A percentile compares a stretch with the other conserved stretches of the same genome.
These are phyloP conservation scores for Aptenodytes patagonicus DNA, from an alignment of 2,113 vertebrate genomes.

Conservation along the genomic window DNA sequence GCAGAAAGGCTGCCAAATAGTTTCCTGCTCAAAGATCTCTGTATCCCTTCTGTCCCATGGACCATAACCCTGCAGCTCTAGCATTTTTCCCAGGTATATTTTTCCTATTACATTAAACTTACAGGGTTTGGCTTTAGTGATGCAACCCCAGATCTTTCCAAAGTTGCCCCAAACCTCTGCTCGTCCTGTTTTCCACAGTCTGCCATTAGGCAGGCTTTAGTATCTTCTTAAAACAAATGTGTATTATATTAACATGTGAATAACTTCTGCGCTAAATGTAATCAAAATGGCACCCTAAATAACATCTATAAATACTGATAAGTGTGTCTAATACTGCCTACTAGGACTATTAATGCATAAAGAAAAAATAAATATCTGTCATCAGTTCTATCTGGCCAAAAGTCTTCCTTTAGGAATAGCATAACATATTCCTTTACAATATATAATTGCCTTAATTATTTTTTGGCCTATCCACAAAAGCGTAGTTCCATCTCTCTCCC, in stretches of 20 bases:
- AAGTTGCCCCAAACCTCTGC: background rate
- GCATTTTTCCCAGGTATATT: background rate
- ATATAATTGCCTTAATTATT: conserved; percentile 47
- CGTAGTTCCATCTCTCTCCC: background rate
- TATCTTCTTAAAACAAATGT: background rate
- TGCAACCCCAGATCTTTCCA: background rate
- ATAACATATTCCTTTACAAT: background rate
- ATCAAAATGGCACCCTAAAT: background rate
- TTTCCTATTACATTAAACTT: background rate
- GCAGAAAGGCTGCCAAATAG: conserved; percentile 22
- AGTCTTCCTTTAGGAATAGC: conserved; percentile 17
- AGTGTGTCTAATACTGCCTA: background rate
- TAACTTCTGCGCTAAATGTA: background rate
- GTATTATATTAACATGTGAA: background rate
- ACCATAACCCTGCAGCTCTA: background rate
- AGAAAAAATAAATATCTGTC: conserved; percentile 34
- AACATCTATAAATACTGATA: background rate
- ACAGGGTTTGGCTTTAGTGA: background rate
- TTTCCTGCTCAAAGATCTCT: conserved; percentile 16
- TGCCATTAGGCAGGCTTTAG: background rate
- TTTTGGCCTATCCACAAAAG: conserved; percentile 22
- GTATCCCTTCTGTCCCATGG: background rate
- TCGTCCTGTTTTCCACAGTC: background rate
- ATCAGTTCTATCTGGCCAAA: background rate
- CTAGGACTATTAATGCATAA: background rate